A percentile compares a stretch with the other conserved stretches of the same genome.
Evolutionary conservation across 2,113 vertebrate species (phyloP).

Genomic region (Melanerpes formicivorus): DNA sequence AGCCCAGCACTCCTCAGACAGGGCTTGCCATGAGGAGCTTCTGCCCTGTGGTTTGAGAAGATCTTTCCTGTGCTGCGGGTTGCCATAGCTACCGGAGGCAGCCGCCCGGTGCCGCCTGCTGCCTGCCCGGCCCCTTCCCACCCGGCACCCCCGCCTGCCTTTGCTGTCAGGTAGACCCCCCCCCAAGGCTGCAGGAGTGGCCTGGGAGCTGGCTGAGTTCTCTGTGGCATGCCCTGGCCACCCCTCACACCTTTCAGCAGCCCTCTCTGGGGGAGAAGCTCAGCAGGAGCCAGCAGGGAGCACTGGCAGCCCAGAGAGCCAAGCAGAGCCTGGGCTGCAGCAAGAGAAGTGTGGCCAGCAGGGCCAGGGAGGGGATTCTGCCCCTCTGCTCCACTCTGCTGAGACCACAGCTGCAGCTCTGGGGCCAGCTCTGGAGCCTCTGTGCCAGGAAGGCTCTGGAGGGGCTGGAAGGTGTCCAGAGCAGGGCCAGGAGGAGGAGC

Average conservation of each 20-base stretch:
- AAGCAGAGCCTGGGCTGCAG: too few relatives aligned
- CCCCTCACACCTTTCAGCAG: background rate
- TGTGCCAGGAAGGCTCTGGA: too few relatives aligned
- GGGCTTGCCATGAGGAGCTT: background rate
- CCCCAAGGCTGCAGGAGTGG: background rate
- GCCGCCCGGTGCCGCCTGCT: rapidly evolving
- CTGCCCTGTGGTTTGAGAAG: background rate
- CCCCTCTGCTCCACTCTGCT: too few relatives aligned
- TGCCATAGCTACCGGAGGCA: conserved; percentile 45
- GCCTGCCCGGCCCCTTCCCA: background rate
- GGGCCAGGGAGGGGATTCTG: too few relatives aligned
- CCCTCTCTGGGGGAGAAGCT: background rate
- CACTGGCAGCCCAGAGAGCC: too few relatives aligned
- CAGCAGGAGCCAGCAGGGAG: too few relatives aligned
- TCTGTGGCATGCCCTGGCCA: rapidly evolving
- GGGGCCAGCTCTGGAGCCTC: too few relatives aligned
- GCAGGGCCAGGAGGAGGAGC: too few relatives aligned
- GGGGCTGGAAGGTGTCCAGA: too few relatives aligned
- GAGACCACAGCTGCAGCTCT: too few relatives aligned
- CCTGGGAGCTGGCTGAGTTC: background rate
- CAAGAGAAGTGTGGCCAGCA: too few relatives aligned
- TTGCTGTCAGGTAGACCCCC: background rate
- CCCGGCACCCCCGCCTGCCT: rapidly evolving
- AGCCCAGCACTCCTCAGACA: background rate
- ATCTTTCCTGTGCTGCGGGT: conserved; percentile 9